phyloP scores from a whole-genome alignment of 2,113 vertebrate genomes.

The Zosterops hypoxanthus region DNA sequence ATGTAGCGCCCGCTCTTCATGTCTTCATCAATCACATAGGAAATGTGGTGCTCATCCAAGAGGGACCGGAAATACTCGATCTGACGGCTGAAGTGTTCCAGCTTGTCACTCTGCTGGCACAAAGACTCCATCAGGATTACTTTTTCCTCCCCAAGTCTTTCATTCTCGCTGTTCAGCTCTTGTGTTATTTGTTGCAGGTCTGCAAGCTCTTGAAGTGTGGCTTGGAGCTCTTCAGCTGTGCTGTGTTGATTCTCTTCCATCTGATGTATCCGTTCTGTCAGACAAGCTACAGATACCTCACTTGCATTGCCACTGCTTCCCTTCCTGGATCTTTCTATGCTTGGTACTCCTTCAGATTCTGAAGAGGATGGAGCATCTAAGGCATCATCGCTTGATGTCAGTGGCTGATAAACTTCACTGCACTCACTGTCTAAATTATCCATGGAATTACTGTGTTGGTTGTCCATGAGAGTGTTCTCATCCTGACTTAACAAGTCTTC shows the following conservation, averaged over 20 bases:
- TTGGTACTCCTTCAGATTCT: conserved; percentile 87
- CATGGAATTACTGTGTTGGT: conserved; percentile 88
- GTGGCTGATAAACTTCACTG: conserved; percentile 92
- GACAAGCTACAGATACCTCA: conserved; percentile 90
- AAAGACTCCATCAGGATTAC: conserved; percentile 94
- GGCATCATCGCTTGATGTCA: conserved; percentile 93
- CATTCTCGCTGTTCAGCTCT: conserved; percentile 93
- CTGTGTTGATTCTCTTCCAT: conserved; percentile 98
- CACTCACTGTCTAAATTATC: conserved; percentile 95
- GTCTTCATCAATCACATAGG: conserved; percentile 88
- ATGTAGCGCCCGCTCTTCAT: conserved; percentile 92
- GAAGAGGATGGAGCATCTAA: conserved; percentile 91
- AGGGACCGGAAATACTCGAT: conserved; percentile 89
- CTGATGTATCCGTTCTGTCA: conserved; percentile 93
- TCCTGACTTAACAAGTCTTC: conserved; percentile 90
- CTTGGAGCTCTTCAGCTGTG: conserved; percentile 93
- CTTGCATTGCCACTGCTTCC: conserved; percentile 88
- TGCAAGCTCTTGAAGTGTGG: conserved; percentile 90
- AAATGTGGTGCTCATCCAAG: conserved; percentile 88
- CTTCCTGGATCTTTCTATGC: conserved; percentile 85
- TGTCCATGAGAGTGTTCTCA: conserved; percentile 82
- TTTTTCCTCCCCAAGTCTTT: conserved; percentile 93
- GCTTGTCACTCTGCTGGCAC: conserved; percentile 92
- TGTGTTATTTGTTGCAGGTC: conserved; percentile 95
- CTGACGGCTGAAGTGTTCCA: conserved; percentile 90